Evolutionary conservation across 2,113 vertebrate species (phyloP).

Genomic region (Probosciger aterrimus): DNA sequence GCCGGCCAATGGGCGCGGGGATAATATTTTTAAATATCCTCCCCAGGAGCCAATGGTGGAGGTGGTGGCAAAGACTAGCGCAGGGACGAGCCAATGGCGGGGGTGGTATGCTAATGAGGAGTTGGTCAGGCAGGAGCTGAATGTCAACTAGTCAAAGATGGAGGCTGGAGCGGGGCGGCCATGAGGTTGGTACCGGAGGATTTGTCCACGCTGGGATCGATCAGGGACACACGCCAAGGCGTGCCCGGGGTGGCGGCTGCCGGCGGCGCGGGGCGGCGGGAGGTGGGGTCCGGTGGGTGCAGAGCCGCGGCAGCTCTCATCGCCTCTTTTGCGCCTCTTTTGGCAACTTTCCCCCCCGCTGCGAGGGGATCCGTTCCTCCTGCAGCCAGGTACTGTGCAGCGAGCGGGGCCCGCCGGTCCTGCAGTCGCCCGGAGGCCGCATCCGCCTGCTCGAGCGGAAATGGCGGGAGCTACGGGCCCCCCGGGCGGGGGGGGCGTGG

Average conservation of each 20-base stretch:
- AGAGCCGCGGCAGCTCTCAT: not conserved
- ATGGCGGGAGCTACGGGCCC: slow-evolving; percentile 67
- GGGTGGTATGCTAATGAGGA: slow-evolving; percentile 83
- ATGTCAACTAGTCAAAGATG: slow-evolving; percentile 98
- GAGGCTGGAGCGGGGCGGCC: slow-evolving; percentile 87
- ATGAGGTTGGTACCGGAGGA: slow-evolving; percentile 79
- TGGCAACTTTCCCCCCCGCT: not conserved
- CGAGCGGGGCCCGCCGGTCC: not conserved
- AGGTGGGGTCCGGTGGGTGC: not conserved
- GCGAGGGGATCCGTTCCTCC: slow-evolving; percentile 4
- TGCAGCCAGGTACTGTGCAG: slow-evolving; percentile 50
- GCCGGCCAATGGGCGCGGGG: slow-evolving; percentile 72
- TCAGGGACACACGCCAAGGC: not conserved
- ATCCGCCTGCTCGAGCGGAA: slow-evolving; percentile 71
- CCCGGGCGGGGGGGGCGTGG: not conserved
- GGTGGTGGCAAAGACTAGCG: slow-evolving; percentile 76
- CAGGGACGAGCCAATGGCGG: slow-evolving; percentile 78
- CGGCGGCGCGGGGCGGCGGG: slow-evolving; percentile 10
- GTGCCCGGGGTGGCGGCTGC: not conserved
- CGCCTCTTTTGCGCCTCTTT: not conserved
- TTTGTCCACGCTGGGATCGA: slow-evolving; percentile 46
- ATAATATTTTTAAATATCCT: slow-evolving; percentile 79
- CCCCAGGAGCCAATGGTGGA: slow-evolving; percentile 74
- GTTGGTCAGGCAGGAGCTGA: slow-evolving; percentile 88
- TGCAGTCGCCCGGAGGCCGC: slow-evolving; percentile 66